Evolutionary conservation across 2,888 invertebrate species (phyloP).

Genomic region (Zygaena filipendulae): DNA sequence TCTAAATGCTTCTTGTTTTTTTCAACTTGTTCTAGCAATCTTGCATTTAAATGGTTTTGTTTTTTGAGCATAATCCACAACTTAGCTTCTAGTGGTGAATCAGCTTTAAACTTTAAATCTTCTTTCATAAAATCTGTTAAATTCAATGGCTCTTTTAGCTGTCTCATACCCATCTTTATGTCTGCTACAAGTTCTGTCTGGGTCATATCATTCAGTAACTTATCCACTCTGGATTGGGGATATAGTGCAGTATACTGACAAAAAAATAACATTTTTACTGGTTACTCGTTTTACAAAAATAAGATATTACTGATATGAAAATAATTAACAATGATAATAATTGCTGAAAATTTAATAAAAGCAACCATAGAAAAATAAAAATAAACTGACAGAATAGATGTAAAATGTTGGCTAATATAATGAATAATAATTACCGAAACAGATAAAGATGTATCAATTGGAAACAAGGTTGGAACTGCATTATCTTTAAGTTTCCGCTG

Average conservation of each 20-base stretch:
- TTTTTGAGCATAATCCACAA: conserved; percentile 52
- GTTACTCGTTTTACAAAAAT: conserved; percentile 13
- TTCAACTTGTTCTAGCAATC: conserved; percentile 33
- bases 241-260: conserved; percentile 18
- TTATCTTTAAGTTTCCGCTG: conserved; percentile 35
- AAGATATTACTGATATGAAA: background rate
- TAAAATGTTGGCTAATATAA: no score
- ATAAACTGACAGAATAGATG: no score
- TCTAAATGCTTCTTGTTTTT: conserved; percentile 45
- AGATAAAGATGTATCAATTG: conserved; percentile 12
- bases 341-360: no score
- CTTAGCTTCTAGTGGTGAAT: conserved; percentile 37
- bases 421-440: no score
- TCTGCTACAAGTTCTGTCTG: conserved; percentile 40
- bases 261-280: conserved; percentile 6
- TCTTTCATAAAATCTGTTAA: conserved; percentile 36
- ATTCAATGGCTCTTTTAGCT: conserved; percentile 37
- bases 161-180: conserved; percentile 31
- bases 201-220: conserved; percentile 29
- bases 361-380: no score
- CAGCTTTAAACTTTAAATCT: conserved; percentile 33
- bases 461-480: conserved; percentile 48
- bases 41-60: conserved; percentile 43
- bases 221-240: conserved; percentile 27
- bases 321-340: no score